Base-by-base conservation (phyloP, 2,113 vertebrate species). In the Anseranas semipalmata region DNA sequence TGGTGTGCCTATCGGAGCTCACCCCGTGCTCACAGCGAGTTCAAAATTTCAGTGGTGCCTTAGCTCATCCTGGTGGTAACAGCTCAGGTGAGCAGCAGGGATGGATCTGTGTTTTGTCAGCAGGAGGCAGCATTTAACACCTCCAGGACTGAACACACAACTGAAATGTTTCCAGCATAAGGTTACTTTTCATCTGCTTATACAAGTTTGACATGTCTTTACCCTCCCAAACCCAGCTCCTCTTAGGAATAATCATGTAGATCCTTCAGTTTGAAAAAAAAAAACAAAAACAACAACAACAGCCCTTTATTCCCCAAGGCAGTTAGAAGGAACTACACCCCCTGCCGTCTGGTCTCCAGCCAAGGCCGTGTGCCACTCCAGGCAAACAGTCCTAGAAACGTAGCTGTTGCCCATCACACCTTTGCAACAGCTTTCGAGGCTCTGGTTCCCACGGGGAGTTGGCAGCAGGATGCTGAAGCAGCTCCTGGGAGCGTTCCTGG, bases 51-150 rank as follows among this genome's bases (percentile, higher is more conserved):
- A 53, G 48, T 16, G 8, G 18, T 25, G 48, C 32, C 30, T 27
- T 39, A 32, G 37, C 79, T 41, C 32, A 0, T 14, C 13, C 0
- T 77, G 25, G 0, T 7, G n/a, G n/a, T 12, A 5, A 1, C 20
- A 1, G 1, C 79, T 10, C 16, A 0, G 62, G 12, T 5, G 60
- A 28, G 76, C 7, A 28, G 73, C 37, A 5, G 48, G 9, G 68
- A 0, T 6, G 21, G 66, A 16, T 15, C 37, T 39, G 0, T 3
- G n/a, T 11, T 7, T 4, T 22, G 79, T 30, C 90, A 85, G 92
- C 92, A 95, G 93, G 90, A 90, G 93, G 96, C 94, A 92, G 85
- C 88, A 75, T 27, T 33, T 24, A 22, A 7, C 60, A 33, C 55
- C 83, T 14, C 63, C 45, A 13, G 7, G 24, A 1, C 6, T 3